Evolutionary conservation across 2,888 invertebrate genomes (phyloP).

Genomic region (Ophioninae sp.): DNA sequence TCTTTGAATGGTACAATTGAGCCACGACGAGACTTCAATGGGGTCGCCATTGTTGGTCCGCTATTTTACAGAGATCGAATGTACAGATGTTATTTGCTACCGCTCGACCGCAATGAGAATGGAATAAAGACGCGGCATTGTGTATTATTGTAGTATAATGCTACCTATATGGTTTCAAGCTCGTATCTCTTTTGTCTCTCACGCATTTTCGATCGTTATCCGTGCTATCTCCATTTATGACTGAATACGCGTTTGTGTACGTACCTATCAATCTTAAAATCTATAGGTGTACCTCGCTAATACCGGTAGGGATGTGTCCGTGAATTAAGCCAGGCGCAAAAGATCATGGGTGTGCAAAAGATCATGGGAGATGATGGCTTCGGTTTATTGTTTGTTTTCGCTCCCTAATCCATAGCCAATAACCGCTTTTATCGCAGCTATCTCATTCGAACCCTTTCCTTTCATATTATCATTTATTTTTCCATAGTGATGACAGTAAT

Average conservation of each 20-base stretch:
- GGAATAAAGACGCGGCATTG: conserved; percentile 76
- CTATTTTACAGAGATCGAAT: conserved; percentile 79
- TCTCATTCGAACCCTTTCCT: not conserved
- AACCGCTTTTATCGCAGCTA: not conserved
- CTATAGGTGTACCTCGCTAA: conserved; percentile 11
- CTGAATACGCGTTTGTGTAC: conserved; percentile 2
- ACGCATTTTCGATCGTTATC: conserved; percentile 62
- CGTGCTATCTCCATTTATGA: conserved; percentile 40
- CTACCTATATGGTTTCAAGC: conserved; percentile 73
- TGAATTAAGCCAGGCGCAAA: conserved; percentile 1
- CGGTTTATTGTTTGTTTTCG: not conserved
- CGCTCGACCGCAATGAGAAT: conserved; percentile 75
- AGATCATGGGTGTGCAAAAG: not conserved
- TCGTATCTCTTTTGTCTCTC: conserved; percentile 72
- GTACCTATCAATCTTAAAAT: conserved; percentile 45
- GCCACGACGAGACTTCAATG: conserved; percentile 75
- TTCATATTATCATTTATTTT: not conserved
- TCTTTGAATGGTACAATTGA: conserved; percentile 76
- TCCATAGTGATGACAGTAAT: not conserved
- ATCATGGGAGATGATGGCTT: conserved; percentile 1
- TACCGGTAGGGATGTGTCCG: not conserved
- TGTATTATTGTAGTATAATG: conserved; percentile 61
- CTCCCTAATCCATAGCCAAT: not conserved
- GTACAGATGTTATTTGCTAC: conserved; percentile 79
- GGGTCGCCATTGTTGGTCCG: conserved; percentile 76